Percentiles rank a stretch among this genome's conserved stretches.
phyloP scores from a whole-genome alignment of 2,888 invertebrate species.

The Lepeophtheirus nordmannii region DNA sequence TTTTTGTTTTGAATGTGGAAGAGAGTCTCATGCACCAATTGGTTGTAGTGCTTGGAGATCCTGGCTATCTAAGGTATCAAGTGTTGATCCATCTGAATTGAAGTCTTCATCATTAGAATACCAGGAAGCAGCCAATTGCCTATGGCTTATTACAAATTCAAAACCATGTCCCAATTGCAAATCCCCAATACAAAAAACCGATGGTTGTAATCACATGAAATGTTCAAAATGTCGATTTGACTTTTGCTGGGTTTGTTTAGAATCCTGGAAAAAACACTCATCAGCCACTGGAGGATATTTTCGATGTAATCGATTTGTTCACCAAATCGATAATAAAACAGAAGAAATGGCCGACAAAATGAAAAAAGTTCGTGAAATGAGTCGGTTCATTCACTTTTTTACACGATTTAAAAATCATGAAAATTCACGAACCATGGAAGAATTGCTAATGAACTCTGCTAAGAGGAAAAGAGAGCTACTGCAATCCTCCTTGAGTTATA shows the following conservation, averaged over 20 bases:
- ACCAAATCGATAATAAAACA: not conserved
- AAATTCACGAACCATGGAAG: constrained; percentile 47
- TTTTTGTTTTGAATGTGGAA: constrained; percentile 46
- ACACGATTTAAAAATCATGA: constrained; percentile 49
- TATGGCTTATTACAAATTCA: constrained; percentile 53
- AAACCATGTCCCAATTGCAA: constrained; percentile 55
- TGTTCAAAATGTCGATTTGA: constrained; percentile 56
- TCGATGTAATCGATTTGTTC: constrained; percentile 43
- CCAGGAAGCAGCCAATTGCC: constrained; percentile 47
- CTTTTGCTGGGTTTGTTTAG: constrained; percentile 56
- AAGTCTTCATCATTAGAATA: constrained; percentile 39
- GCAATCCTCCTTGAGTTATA: constrained; percentile 38
- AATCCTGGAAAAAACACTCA: constrained; percentile 53
- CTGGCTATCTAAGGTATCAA: constrained; percentile 45
- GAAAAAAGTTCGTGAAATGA: constrained; percentile 45
- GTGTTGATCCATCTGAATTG: constrained; percentile 48
- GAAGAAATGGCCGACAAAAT: constrained; percentile 41
- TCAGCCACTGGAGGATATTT: constrained; percentile 54
- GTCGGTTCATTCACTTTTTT: constrained; percentile 50
- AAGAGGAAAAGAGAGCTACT: constrained; percentile 47
- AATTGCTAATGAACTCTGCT: constrained; percentile 43
- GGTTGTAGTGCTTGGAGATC: constrained; percentile 49
- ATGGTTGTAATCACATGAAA: constrained; percentile 56
- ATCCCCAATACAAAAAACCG: constrained; percentile 53
- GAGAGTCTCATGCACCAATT: constrained; percentile 50